Base-by-base conservation (phyloP, 1,140 invertebrate genomes). In the Dinoponera quadriceps region DNA sequence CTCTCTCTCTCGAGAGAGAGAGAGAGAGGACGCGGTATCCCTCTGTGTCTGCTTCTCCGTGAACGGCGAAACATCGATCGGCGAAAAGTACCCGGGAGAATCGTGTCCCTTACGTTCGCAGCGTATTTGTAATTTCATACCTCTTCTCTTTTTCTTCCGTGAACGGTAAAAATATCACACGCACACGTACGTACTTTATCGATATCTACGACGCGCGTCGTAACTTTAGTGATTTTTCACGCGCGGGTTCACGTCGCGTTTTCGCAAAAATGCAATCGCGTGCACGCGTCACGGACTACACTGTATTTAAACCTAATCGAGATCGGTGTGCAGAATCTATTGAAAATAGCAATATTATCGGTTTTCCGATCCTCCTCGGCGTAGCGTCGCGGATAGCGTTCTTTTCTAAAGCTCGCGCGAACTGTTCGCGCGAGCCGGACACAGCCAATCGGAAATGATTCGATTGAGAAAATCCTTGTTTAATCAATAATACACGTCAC, bases 241-340 rank as follows among this genome's bases (percentile, higher is more conserved):
- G 75, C 66, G 25, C n/a, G 44, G n/a, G 3, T 80, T 71, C 38
- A n/a, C n/a, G 38, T 59, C 51, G 14, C 33, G 75, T 25, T 78
- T 55, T 20, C 20, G 48, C 63, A 80, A 29, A 80, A 29, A 57
- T 57, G n/a, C 63, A 44, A 78, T 18, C n/a, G 65, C 13, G 48
- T 14, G 18, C 74, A 48, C 54, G 74, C 29, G 54, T 49, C 69
- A 57, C 25, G 14, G 27, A 71, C 22, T 80, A 44, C 20, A 38
- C 65, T 69, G 63, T 59, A 75, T 62, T 63, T 78, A 77, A 77
- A 77, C 22, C 16, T 55, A 51, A 27, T 29, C 14, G 65, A 80
- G 51, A 80, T 80, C 75, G 29, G 22, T 57, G 74, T 77, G 75
- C 75, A 80, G 38, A 68, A 57, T 80, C 57, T 48, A 69, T 57